Percentiles rank a stretch among this genome's conserved stretches.
phyloP scores from a whole-genome alignment of 1,140 invertebrate species.

The Apocrypta bakeri region DNA sequence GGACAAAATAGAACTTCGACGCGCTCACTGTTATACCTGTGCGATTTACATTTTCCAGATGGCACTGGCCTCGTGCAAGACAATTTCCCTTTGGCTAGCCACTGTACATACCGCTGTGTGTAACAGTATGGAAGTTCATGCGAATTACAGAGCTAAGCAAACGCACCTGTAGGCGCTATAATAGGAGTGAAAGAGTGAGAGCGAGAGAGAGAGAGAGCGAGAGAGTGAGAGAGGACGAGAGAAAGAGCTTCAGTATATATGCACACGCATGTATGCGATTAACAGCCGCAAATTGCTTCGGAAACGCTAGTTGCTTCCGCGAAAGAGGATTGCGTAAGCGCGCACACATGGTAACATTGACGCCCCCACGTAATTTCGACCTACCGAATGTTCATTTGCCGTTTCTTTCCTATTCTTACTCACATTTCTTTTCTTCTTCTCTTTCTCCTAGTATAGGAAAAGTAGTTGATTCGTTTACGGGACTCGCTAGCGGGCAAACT shows the following conservation, averaged over 20 bases:
- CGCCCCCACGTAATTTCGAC: constrained; percentile 6
- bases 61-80: constrained; percentile 49
- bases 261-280: constrained; percentile 49
- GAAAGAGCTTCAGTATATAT: neutral
- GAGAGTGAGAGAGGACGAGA: neutral
- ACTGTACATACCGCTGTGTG: constrained; percentile 47
- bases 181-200: neutral
- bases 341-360: neutral
- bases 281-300: constrained; percentile 60
- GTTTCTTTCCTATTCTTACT: neutral
- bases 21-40: constrained; percentile 41
- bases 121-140: neutral
- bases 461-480: constrained; percentile 21
- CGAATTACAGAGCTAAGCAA: neutral
- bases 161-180: constrained; percentile 20
- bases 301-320: constrained; percentile 48
- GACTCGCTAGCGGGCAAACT: neutral
- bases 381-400: neutral
- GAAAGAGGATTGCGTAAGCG: constrained; percentile 3
- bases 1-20: constrained; percentile 50
- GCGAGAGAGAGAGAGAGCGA: neutral
- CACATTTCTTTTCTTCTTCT: neutral
- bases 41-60: constrained; percentile 50
- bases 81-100: constrained; percentile 53
- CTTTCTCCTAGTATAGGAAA: neutral